Base-by-base conservation (phyloP, 1,140 invertebrate species). In the Cherax quadricarinatus region DNA sequence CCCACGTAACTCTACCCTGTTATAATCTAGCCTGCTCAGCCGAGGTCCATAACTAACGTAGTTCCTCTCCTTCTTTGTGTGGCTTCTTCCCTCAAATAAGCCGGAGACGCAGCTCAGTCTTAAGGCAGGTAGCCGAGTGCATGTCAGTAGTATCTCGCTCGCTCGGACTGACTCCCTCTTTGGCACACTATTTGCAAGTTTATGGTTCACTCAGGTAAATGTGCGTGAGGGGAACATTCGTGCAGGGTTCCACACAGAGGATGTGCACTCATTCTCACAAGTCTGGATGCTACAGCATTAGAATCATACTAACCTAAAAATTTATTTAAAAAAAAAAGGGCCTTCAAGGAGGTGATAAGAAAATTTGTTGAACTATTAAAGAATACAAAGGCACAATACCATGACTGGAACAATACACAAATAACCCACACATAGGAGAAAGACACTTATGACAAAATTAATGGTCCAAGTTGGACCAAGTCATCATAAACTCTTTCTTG, bases 91-190 rank as follows among this genome's bases (percentile, higher is more conserved):
- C 88, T 79, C 88, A 84, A 90, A 90, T 85, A 88, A 93, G 90
- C 93, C 90, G 93, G 91, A 92, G 93, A 91, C 90, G 93, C 89
- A 93, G 91, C 93, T 93, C 93, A 86, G 91, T 93, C 88, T 88
- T 93, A 92, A 93, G 93, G 93, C 93, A 93, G 93, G 93, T 93
- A 92, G 91, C 90, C 49, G 89, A 84, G 91, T 86, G 86, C 85
- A 92, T 89, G 91, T 89, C 91, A 85, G 81, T 83, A 86, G 86
- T 86, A 79, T 89, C 91, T 88, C 91, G 86, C 91, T 88, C 86
- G 78, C 91, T 89, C 85, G 78, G 86, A 88, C 85, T 88, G 85
- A 84, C 91, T 89, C 84, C 91, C 86, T 86, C 85, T 84, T 89
- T 85, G 91, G 83, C 91, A 90, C 88, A 90, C 81, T 90, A 90